Evolutionary conservation across 2,113 vertebrate genomes (phyloP).

Genomic region (Vidua macroura): DNA sequence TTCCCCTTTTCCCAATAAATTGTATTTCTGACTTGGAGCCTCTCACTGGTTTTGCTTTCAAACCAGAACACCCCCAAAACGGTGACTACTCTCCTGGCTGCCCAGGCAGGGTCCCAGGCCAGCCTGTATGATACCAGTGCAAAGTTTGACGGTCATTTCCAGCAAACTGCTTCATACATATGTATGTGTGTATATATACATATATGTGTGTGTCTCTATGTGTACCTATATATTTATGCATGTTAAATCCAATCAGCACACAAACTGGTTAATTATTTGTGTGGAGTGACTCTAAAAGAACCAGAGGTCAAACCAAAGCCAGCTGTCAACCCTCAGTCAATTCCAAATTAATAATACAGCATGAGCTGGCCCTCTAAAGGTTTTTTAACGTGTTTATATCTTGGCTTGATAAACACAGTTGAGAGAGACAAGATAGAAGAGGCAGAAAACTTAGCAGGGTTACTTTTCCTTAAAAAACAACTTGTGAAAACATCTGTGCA

Average conservation of each 20-base stretch:
- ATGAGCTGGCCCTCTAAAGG: slow-evolving; percentile 26
- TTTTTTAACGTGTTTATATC: slow-evolving; percentile 70
- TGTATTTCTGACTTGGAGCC: too few relatives aligned
- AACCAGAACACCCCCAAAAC: background rate
- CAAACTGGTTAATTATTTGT: background rate
- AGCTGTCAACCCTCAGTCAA: slow-evolving; percentile 50
- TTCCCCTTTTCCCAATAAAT: too few relatives aligned
- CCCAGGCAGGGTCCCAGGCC: background rate
- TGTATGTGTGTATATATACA: rapidly evolving
- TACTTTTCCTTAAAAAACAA: slow-evolving; percentile 22
- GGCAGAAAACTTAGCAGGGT: slow-evolving; percentile 38
- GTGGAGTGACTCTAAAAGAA: background rate
- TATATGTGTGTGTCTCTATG: rapidly evolving
- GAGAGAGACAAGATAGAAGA: slow-evolving; percentile 49
- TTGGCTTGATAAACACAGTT: slow-evolving; percentile 39
- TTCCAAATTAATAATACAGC: slow-evolving; percentile 55
- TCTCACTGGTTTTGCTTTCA: too few relatives aligned
- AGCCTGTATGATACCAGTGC: background rate
- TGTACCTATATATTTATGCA: background rate
- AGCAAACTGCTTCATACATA: background rate
- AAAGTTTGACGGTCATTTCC: background rate
- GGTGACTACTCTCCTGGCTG: background rate
- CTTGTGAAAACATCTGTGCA: slow-evolving; percentile 60
- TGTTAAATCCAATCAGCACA: background rate
- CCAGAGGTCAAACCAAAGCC: background rate